Evolutionary conservation across 2,113 vertebrate genomes (phyloP).

Genomic region (Menura novaehollandiae): DNA sequence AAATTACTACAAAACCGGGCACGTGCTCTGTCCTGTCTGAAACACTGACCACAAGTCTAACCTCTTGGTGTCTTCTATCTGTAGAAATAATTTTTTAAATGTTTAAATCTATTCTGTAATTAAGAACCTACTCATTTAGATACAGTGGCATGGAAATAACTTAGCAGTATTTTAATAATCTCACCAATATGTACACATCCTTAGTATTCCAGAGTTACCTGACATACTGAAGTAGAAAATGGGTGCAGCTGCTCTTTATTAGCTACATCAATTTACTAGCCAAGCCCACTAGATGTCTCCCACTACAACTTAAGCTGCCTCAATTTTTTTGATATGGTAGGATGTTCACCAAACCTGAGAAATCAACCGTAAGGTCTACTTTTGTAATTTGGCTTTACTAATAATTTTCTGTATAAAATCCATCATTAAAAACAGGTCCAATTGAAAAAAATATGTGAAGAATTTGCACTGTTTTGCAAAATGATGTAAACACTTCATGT

Average conservation of each 20-base stretch:
- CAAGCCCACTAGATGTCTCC: slow-evolving; percentile 16
- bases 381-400: background rate
- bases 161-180: background rate
- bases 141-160: background rate
- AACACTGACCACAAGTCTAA: background rate
- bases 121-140: background rate
- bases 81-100: background rate
- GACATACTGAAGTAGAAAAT: background rate
- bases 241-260: background rate
- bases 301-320: background rate
- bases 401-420: background rate
- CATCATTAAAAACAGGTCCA: background rate
- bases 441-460: background rate
- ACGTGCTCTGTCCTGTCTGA: background rate
- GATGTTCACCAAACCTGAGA: background rate
- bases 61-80: background rate
- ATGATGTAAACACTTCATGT: background rate
- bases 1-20: background rate
- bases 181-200: background rate
- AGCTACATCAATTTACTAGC: background rate
- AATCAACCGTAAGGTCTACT: background rate
- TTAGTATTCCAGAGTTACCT: background rate
- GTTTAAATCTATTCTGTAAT: background rate
- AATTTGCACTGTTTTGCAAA: background rate
- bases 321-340: background rate